Base-by-base conservation (phyloP, 2,888 invertebrate genomes). In the Prosopocoilus inquinatus region DNA sequence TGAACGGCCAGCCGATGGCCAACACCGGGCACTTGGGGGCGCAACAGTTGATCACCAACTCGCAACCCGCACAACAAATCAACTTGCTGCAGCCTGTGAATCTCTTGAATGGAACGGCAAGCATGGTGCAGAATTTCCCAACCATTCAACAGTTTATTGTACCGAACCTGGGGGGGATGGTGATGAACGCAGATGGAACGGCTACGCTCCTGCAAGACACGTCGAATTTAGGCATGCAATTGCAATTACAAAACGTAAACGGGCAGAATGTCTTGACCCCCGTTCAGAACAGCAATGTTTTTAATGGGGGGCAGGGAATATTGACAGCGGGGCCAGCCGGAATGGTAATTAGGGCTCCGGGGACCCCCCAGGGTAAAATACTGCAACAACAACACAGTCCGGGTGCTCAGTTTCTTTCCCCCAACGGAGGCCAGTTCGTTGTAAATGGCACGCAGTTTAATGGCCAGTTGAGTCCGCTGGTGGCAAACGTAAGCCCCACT, bases 81-180 rank as follows among this genome's bases (percentile, higher is more conserved):
- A 88, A 91, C 73, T 78, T 91, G 41, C 75, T 89, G 1, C 92
- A 92, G 71, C 92, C 92, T 0, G 89, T 92, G 33, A 91, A 91
- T 78, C 78, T 92, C 60, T 82, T 91, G 57, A 90, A 90, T 52
- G 84, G 86, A 47, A 79, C 85, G 0, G 82, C 85, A 34, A 84
- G 85, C 3, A 84, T 88, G 55, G 85, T 89, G 62, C 86, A 88
- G 47, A 89, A 89, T 70, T 88, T 89, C 71, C 89, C 89, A 0
- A 85, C 88, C 0, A 88, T 89, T 64, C 92, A 91, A 71, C 92
- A 92, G 70, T 87, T 92, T 66, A 86, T 92, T 50, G 87, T 92
- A 53, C 91, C 91, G 9, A 90, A 91, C 63, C 77, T 90, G 2
- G 75, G 89, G 9, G 89, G 91, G 1, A 87, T 92, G 86, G 88